Evolutionary conservation across 2,113 vertebrate species (phyloP).

Genomic region (Sander vitreus): DNA sequence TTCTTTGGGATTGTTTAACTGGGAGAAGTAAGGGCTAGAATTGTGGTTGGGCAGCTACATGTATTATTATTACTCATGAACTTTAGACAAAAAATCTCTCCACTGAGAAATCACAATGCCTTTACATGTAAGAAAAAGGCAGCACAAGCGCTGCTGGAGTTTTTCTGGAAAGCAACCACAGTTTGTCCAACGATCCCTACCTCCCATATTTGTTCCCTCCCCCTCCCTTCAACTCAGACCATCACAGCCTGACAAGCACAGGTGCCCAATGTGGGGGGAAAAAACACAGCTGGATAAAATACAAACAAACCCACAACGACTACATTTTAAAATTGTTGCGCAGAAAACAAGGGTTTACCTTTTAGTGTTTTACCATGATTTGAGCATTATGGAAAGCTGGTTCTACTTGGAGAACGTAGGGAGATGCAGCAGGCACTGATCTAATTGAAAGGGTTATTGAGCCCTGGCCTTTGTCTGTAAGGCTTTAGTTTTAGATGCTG

Average conservation of each 20-base stretch:
- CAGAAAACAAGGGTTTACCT: slow-evolving; percentile 39
- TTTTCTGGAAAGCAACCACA: slow-evolving; percentile 76
- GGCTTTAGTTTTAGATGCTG: slow-evolving; percentile 44
- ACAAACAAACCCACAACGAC: slow-evolving; percentile 33
- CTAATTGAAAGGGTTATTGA: neutral
- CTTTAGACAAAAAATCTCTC: slow-evolving; percentile 71
- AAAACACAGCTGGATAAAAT: slow-evolving; percentile 51
- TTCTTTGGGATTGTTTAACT: slow-evolving; percentile 77
- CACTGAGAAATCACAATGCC: slow-evolving; percentile 82
- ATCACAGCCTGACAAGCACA: slow-evolving; percentile 79
- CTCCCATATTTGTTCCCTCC: slow-evolving; percentile 31
- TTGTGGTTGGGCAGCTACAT: slow-evolving; percentile 87
- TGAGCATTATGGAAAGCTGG: slow-evolving; percentile 10
- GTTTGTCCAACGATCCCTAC: slow-evolving; percentile 72
- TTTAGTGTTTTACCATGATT: slow-evolving; percentile 33
- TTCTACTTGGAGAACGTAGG: slow-evolving; percentile 25
- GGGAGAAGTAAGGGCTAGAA: slow-evolving; percentile 87
- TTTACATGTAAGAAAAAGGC: slow-evolving; percentile 70
- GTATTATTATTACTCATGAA: slow-evolving; percentile 75
- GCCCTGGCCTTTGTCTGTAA: slow-evolving; percentile 49
- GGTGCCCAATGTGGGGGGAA: slow-evolving; percentile 64
- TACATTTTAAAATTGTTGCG: slow-evolving; percentile 32
- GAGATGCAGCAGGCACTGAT: slow-evolving; percentile 27
- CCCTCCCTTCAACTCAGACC: slow-evolving; percentile 41
- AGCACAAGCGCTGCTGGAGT: slow-evolving; percentile 73